Evolutionary conservation across 2,113 vertebrate genomes (phyloP).

Genomic region (Trinectes maculatus): DNA sequence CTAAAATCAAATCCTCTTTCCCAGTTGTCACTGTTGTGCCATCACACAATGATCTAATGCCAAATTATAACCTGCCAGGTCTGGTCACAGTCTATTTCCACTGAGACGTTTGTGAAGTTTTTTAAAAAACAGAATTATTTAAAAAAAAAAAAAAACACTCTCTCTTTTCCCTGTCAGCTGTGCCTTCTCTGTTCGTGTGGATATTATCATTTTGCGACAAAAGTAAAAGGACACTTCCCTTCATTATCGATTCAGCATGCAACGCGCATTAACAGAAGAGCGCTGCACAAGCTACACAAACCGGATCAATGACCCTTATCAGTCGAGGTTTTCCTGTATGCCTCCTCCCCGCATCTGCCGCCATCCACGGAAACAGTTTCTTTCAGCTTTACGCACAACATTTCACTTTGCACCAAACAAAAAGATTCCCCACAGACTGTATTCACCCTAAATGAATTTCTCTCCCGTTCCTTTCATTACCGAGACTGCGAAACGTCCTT

Average conservation of each 20-base stretch:
- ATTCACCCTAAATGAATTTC: slow-evolving; percentile 55
- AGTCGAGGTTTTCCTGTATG: slow-evolving; percentile 42
- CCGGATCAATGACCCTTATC: slow-evolving; percentile 56
- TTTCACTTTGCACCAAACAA: slow-evolving; percentile 51
- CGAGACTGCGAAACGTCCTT: slow-evolving; percentile 27
- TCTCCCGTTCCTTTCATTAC: slow-evolving; percentile 60
- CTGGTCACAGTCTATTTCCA: slow-evolving; percentile 26
- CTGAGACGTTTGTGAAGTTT: slow-evolving; percentile 28
- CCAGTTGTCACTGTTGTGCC: not conserved
- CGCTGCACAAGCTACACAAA: slow-evolving; percentile 37
- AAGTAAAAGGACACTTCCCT: slow-evolving; percentile 6
- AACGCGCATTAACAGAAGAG: slow-evolving; percentile 47
- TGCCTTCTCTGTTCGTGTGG: slow-evolving; percentile 25
- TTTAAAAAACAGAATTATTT: slow-evolving; percentile 43
- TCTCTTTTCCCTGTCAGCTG: slow-evolving; percentile 44
- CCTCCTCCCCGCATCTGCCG: slow-evolving; percentile 31
- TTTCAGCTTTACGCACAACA: slow-evolving; percentile 38
- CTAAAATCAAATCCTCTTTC: slow-evolving; percentile 10
- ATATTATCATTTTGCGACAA: slow-evolving; percentile 25
- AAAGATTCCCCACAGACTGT: slow-evolving; percentile 51
- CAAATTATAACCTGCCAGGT: slow-evolving; percentile 26
- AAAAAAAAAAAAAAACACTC: slow-evolving; percentile 37
- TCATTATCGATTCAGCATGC: slow-evolving; percentile 49
- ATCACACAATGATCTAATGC: not conserved
- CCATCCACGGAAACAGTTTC: slow-evolving; percentile 53